Evolutionary conservation across 2,888 invertebrate genomes (phyloP).

Genomic region (Trypoxylon attenuatum): DNA sequence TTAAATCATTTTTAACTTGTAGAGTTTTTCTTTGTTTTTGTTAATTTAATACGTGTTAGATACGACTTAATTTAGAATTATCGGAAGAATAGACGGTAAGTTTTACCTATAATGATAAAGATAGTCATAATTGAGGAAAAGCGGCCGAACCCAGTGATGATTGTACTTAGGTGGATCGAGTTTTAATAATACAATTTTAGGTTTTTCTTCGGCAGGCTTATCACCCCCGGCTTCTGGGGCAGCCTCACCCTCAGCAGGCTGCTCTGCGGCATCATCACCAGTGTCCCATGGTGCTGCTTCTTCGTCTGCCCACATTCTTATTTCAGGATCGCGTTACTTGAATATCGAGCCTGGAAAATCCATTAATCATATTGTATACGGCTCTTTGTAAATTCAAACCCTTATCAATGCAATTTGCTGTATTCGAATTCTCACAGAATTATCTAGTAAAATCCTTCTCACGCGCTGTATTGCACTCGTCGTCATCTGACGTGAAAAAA

Average conservation of each 20-base stretch:
- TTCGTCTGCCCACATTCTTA: slow-evolving; percentile 63
- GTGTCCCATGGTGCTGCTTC: slow-evolving; percentile 66
- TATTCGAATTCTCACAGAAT: too few species aligned
- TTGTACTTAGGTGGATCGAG: slow-evolving; percentile 82
- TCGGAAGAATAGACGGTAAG: too few species aligned
- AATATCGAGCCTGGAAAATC: slow-evolving; percentile 2
- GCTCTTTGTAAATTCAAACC: too few species aligned
- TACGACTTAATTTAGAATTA: too few species aligned
- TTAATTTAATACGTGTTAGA: too few species aligned
- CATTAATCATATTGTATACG: too few species aligned
- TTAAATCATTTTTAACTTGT: too few species aligned
- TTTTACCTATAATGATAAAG: slow-evolving; percentile 83
- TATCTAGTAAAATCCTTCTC: too few species aligned
- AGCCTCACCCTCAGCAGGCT: slow-evolving; percentile 61
- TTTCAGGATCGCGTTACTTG: slow-evolving; percentile 18
- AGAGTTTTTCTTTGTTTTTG: too few species aligned
- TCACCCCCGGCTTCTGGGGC: slow-evolving; percentile 71
- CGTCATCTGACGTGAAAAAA: too few species aligned
- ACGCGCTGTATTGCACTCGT: too few species aligned
- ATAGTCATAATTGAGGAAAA: slow-evolving; percentile 87
- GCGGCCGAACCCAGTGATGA: slow-evolving; percentile 91
- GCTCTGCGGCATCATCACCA: slow-evolving; percentile 62
- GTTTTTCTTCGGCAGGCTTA: slow-evolving; percentile 64
- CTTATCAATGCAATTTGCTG: too few species aligned
- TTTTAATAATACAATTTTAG: slow-evolving; percentile 74